Percentiles rank a stretch among this genome's conserved stretches.
phyloP scores from a whole-genome alignment of 2,888 invertebrate species.

The Tipula helvola region DNA sequence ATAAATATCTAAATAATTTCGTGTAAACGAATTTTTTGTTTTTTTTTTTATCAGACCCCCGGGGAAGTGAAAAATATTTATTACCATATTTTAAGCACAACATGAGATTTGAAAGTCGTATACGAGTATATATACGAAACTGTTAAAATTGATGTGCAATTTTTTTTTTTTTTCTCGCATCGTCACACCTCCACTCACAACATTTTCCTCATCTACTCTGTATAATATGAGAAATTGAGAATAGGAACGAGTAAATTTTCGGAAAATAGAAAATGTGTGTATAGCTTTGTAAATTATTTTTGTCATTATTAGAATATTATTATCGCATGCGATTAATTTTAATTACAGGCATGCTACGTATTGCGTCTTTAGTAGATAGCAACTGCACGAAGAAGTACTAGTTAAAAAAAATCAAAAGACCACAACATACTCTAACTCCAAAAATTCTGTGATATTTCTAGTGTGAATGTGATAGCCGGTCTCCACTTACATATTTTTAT shows the following conservation, averaged over 20 bases:
- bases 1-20: neutral
- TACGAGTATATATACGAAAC: neutral
- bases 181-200: neutral
- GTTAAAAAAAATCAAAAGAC: too few relatives aligned
- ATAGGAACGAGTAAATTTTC: neutral
- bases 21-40: neutral
- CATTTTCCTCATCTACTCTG: neutral
- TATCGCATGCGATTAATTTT: neutral
- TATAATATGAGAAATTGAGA: neutral
- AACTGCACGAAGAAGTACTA: too few relatives aligned
- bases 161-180: neutral
- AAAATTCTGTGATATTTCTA: too few relatives aligned
- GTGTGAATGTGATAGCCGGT: too few relatives aligned
- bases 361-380: too few relatives aligned
- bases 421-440: too few relatives aligned
- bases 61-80: neutral
- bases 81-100: neutral
- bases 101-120: neutral
- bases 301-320: neutral
- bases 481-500: too few relatives aligned
- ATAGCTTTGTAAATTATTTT: neutral
- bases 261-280: neutral
- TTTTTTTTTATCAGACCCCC: neutral
- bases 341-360: neutral
- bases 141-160: neutral